Base-by-base conservation (phyloP, 2,113 vertebrate species). In the Pleuronectes platessa region DNA sequence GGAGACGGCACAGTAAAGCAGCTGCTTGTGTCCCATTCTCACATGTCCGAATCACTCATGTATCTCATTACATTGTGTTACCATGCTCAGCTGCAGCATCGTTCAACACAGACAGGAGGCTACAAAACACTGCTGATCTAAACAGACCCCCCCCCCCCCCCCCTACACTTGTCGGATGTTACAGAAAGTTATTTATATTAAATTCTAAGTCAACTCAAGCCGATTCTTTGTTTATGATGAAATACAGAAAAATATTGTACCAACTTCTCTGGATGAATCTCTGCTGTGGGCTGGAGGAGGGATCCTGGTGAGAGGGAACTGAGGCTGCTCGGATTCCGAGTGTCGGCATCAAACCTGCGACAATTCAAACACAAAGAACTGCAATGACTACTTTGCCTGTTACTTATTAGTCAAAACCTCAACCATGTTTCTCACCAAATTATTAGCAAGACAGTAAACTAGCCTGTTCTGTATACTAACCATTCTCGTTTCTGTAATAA, bases 21-120 rank as follows among this genome's bases (percentile, higher is more conserved):
- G 21, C 13, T 68, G 21, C 35, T 49, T 27, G 11, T 26, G 31
- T 66, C 23, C 6, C 18, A n/a, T n/a, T 14, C 59, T 68, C 4
- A 53, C 9, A 51, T 10, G 23, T 31, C 49, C 65, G 67, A 14
- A 40, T 71, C 2, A 27, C n/a, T 49, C 23, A 51, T 68, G 81
- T 90, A 12, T 89, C 81, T 90, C 67, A 84, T 85, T 90, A 79
- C 26, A 68, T 23, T 0, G 2, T 0, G 67, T 79, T 83, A 17
- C 79, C 51, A 76, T 66, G 78, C 54, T 42, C 7, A 81, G 76
- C 47, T 17, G 20, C 5, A 1, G 31, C 3, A 66, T 17, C 21
- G 23, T 12, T 65, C 14, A 20, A 75, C 13, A 79, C 49, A 79
- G 14, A 61, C 7, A 72, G 14, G 47, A 58, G 63, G 14, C 62